A percentile compares a stretch with the other conserved stretches of the same genome.
phyloP scores from a whole-genome alignment of 2,888 invertebrate genomes.

The Caenorhabditis imperialis region DNA sequence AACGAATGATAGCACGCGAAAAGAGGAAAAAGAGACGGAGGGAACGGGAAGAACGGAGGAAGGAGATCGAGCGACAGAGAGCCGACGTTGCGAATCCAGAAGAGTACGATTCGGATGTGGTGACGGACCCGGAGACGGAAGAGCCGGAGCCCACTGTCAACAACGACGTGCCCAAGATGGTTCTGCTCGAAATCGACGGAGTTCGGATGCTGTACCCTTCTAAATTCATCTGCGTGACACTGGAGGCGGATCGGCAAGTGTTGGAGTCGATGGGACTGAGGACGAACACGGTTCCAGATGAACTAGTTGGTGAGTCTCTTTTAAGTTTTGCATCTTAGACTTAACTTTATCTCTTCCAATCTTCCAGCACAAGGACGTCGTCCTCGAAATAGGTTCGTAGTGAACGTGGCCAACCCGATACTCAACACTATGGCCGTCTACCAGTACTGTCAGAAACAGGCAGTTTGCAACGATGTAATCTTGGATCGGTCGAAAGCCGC shows the following conservation, averaged over 20 bases:
- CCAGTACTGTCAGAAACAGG: slow-evolving; percentile 18
- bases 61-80: slow-evolving; percentile 2
- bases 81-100: slow-evolving; percentile 26
- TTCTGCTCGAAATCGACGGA: slow-evolving; percentile 84
- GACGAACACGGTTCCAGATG: slow-evolving; percentile 25
- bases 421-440: slow-evolving; percentile 10
- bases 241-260: slow-evolving; percentile 83
- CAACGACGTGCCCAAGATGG: slow-evolving; percentile 66
- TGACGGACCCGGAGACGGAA: slow-evolving; percentile 19
- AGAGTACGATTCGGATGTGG: slow-evolving; percentile 40
- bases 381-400: slow-evolving; percentile 40
- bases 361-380: slow-evolving; percentile 24
- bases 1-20: slow-evolving; percentile 16
- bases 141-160: slow-evolving; percentile 5
- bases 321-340: not conserved
- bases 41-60: slow-evolving; percentile 16
- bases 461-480: not conserved
- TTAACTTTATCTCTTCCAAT: no score
- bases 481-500: not conserved
- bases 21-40: slow-evolving; percentile 21
- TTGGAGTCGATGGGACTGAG: slow-evolving; percentile 34
- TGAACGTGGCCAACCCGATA: slow-evolving; percentile 19
- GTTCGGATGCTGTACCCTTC: slow-evolving; percentile 95
- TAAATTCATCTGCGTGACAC: slow-evolving; percentile 92
- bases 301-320: slow-evolving; percentile 67